A percentile compares a stretch with the other conserved stretches of the same genome.
Conservation (phyloP, 2,888 invertebrate genomes). For the Caenorhabditis sulstoni region DNA sequence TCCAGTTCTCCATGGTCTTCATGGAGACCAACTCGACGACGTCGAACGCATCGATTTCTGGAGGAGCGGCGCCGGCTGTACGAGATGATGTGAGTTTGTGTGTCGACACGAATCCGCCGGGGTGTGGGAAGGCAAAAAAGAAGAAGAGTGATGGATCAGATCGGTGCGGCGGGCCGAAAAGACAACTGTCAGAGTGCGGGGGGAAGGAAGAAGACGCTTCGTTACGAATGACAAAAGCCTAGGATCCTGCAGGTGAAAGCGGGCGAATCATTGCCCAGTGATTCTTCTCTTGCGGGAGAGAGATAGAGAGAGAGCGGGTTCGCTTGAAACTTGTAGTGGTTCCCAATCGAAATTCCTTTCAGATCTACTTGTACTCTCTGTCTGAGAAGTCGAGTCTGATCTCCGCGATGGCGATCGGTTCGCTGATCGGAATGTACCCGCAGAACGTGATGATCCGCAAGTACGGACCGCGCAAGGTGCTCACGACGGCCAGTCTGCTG, state of each 20-base stretch:
- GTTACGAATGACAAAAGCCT: background rate
- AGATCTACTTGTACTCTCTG: slow-evolving; percentile 62
- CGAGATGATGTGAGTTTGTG: slow-evolving; percentile 10
- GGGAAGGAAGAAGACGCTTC: slow-evolving; percentile 3
- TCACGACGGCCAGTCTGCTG: slow-evolving; percentile 54
- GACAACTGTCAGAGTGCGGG: slow-evolving; percentile 27
- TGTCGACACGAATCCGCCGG: slow-evolving; percentile 15
- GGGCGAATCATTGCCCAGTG: background rate
- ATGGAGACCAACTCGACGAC: slow-evolving; percentile 61
- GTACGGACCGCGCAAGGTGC: slow-evolving; percentile 52
- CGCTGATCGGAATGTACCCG: slow-evolving; percentile 67
- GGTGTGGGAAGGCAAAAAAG: slow-evolving; percentile 16
- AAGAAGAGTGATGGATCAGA: slow-evolving; percentile 42
- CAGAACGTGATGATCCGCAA: slow-evolving; percentile 60
- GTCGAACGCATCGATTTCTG: slow-evolving; percentile 34
- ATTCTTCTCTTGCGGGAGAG: background rate
- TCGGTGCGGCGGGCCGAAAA: slow-evolving; percentile 7
- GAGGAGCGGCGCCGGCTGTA: slow-evolving; percentile 33
- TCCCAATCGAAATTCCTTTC: too few relatives aligned
- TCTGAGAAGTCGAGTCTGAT: slow-evolving; percentile 64
- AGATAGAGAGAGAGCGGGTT: too few relatives aligned
- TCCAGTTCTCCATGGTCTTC: slow-evolving; percentile 66
- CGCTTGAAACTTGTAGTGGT: too few relatives aligned
- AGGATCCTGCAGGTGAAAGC: background rate
- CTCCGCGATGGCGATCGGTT: slow-evolving; percentile 65